Conservation (phyloP, 2,113 vertebrate genomes). For the Arvicanthis niloticus region DNA sequence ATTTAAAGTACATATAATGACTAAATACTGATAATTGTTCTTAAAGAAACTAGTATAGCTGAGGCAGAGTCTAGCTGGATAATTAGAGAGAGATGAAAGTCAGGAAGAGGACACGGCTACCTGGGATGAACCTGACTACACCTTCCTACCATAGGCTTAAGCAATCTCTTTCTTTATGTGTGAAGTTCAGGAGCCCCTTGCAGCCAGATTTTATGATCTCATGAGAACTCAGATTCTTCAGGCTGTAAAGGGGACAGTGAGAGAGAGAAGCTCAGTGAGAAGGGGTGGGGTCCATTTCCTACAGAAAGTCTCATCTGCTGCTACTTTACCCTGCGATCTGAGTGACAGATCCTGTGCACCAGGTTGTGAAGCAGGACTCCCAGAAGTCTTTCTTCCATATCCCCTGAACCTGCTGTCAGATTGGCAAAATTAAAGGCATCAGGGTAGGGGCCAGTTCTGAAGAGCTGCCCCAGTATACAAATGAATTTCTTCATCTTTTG, state of each 20-base stretch:
- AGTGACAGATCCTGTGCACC: background rate
- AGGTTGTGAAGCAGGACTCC: background rate
- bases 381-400: background rate
- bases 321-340: background rate
- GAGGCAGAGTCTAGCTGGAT: background rate
- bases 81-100: background rate
- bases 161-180: background rate
- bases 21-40: background rate
- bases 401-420: background rate
- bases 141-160: background rate
- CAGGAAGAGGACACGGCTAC: background rate
- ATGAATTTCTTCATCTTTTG: background rate
- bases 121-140: background rate
- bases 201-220: background rate
- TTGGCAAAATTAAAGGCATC: background rate
- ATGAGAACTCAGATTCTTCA: background rate
- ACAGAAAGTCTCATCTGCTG: background rate
- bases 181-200: background rate
- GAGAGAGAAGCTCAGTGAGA: background rate
- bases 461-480: background rate
- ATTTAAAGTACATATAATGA: background rate
- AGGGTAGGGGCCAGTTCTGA: background rate
- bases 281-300: background rate
- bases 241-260: accelerated
- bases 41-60: background rate